phyloP scores from a whole-genome alignment of 2,113 vertebrate genomes.

The Tonatia bakeri region DNA sequence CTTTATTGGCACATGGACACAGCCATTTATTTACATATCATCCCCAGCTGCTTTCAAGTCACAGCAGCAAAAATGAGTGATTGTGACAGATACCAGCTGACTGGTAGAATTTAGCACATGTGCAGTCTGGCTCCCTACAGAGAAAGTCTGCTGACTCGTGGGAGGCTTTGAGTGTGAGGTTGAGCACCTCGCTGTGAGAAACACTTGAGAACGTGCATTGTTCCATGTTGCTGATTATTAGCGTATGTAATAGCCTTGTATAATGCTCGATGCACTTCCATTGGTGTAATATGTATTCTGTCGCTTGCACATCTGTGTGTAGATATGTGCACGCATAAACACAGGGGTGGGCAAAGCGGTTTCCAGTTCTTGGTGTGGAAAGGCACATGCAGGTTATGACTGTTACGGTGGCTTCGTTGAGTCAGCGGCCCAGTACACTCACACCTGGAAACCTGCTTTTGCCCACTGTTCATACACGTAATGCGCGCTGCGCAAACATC shows the following conservation, averaged over 20 bases:
- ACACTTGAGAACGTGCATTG: neutral
- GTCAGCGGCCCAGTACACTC: neutral
- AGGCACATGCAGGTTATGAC: neutral
- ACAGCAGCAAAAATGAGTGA: neutral
- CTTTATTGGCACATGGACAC: neutral
- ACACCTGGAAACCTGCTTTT: neutral
- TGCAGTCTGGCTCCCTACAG: neutral
- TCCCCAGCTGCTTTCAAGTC: neutral
- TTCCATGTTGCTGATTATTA: neutral
- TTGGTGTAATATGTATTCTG: neutral
- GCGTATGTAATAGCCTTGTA: neutral
- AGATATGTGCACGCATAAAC: neutral
- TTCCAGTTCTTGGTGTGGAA: neutral
- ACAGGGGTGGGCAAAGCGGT: neutral
- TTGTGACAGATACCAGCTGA: neutral
- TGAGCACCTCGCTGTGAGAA: neutral
- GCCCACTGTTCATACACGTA: too few relatives aligned
- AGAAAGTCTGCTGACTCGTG: neutral
- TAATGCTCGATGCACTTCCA: neutral
- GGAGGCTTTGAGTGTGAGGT: neutral
- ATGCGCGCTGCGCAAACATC: rapidly evolving
- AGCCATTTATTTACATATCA: neutral
- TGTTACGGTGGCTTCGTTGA: neutral
- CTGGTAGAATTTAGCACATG: neutral
- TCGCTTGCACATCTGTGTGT: neutral